Evolutionary conservation across 2,113 vertebrate genomes (phyloP).

Genomic region (Grammomys dolichurus): DNA sequence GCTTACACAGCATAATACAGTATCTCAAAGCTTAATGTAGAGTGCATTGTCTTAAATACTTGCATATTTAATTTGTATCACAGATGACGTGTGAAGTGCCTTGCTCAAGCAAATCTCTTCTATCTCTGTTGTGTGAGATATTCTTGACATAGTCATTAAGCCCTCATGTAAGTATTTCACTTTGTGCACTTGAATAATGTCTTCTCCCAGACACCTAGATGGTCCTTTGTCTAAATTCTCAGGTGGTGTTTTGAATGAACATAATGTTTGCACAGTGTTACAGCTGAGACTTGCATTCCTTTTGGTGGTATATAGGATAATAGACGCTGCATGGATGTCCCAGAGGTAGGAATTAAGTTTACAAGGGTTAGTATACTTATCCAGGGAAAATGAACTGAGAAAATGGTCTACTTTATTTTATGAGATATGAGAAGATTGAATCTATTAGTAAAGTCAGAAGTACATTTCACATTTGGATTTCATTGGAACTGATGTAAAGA

Average conservation of each 20-base stretch:
- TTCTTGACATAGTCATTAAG: not conserved
- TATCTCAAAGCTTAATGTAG: slow-evolving; percentile 18
- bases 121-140: not conserved
- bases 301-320: not conserved
- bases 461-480: not conserved
- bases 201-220: not conserved
- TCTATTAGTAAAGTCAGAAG: not conserved
- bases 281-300: not conserved
- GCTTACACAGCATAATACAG: slow-evolving; percentile 32
- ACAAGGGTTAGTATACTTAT: not conserved
- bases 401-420: not conserved
- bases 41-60: slow-evolving; percentile 39
- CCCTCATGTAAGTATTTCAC: not conserved
- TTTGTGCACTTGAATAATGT: not conserved
- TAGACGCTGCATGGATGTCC: not conserved
- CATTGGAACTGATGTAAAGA: not conserved
- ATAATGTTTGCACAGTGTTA: not conserved
- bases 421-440: not conserved
- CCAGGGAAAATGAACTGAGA: not conserved
- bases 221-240: not conserved
- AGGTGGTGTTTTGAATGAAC: not conserved
- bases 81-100: not conserved
- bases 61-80: slow-evolving; percentile 36
- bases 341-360: not conserved
- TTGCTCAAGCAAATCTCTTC: not conserved